Conservation (phyloP, 2,888 invertebrate species). For the Hedychridium roseum region DNA sequence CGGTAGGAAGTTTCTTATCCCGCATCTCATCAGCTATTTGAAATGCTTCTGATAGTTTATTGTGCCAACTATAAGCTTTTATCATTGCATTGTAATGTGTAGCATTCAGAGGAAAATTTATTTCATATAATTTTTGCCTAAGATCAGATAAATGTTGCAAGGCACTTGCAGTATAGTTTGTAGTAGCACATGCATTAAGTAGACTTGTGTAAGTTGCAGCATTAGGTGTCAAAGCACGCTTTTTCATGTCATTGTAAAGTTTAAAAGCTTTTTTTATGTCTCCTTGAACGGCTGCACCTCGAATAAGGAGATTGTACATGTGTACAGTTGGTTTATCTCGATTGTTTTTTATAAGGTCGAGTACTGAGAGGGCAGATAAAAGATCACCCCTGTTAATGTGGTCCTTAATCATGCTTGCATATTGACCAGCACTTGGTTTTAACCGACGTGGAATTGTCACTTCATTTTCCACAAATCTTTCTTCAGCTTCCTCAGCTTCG, state of each 20-base stretch:
- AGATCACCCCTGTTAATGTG: slow-evolving; percentile 72
- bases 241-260: slow-evolving; percentile 85
- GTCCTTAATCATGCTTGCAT: slow-evolving; percentile 76
- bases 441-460: slow-evolving; percentile 26
- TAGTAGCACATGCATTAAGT: slow-evolving; percentile 88
- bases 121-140: slow-evolving; percentile 74
- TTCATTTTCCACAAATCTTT: slow-evolving; percentile 41
- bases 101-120: slow-evolving; percentile 74
- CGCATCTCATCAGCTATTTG: slow-evolving; percentile 85
- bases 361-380: slow-evolving; percentile 79
- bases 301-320: slow-evolving; percentile 84
- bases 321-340: slow-evolving; percentile 80
- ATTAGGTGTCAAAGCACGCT: slow-evolving; percentile 73
- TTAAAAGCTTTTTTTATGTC: slow-evolving; percentile 87
- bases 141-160: slow-evolving; percentile 74
- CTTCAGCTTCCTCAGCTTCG: slow-evolving; percentile 44
- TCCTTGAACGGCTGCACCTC: slow-evolving; percentile 83
- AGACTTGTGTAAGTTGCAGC: slow-evolving; percentile 83
- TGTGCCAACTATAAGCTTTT: slow-evolving; percentile 88
- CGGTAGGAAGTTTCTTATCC: slow-evolving; percentile 69
- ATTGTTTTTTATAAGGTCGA: slow-evolving; percentile 83
- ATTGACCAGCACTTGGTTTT: slow-evolving; percentile 71
- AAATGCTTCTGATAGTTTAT: slow-evolving; percentile 81
- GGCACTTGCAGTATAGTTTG: slow-evolving; percentile 73
- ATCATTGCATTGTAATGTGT: slow-evolving; percentile 89